Evolutionary conservation across 2,888 invertebrate species (phyloP), one percentile per base, ranked within the genome.

Genomic region (Volucella inanis): DNA sequence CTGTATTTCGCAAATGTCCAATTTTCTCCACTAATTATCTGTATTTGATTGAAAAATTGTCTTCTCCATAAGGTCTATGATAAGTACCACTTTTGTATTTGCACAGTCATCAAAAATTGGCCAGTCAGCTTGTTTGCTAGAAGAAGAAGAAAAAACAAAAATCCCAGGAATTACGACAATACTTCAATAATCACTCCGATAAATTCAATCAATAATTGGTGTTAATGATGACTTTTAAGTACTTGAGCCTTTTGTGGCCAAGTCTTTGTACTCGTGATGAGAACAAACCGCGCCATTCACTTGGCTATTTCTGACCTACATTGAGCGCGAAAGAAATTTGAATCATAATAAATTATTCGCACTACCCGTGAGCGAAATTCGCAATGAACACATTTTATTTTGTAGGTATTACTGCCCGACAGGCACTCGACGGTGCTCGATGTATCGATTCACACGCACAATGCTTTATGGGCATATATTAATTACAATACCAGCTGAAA

Each of bases 221-320:
- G 61, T 12, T 72, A 72, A 72, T 72, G 62, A 72, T 38, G 45
- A 18, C 43, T 67, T 55, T 43, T 55, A 18, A 55, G 12, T 38
- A 31, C 55, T 45, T 18, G 49, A 47, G 31, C 62, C 14, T 47
- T 15, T 62, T 15, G 54, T n/a, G n/a, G 59, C 8, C 52, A 14
- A 39, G 11, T 14, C 18, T 43, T 12, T 39, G 61, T 38, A 10
- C 11, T 31, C 1, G n/a, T 39, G 52, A 15, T 52, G 50, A 68
- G 68, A 70, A 64, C 52, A 47, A 59, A 57, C 64, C 64, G 47
- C 54, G 54, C 65, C 59, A 77, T 77, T 77, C 71, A 72, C 67
- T 74, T 67, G 47, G 61, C 61, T 67, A 62, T 67, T 67, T 59
- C 71, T 78, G 78, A 67, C 67, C 78, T 55, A 83, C 65, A 78